Percentiles rank a stretch among this genome's conserved stretches.
These are phyloP conservation scores for Melanophora roralis DNA, from an alignment of 2,888 invertebrate genomes.

Conservation along the genomic window DNA sequence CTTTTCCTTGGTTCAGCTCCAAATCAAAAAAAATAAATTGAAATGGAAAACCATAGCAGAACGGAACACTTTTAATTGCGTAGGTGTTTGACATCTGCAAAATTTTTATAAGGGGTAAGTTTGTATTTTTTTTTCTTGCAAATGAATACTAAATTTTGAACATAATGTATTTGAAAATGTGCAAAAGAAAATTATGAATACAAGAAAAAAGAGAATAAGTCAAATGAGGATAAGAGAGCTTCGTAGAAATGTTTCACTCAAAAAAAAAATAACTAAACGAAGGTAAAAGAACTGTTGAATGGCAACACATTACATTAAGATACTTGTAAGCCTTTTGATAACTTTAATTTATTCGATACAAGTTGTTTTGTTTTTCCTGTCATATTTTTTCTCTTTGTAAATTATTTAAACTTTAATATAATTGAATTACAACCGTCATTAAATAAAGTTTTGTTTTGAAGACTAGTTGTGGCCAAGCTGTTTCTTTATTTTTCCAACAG, in stretches of 20 bases:
- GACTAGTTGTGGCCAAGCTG: too few species aligned
- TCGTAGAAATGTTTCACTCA: background rate
- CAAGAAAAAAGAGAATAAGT: background rate
- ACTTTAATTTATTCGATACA: too few species aligned
- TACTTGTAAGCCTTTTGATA: too few species aligned
- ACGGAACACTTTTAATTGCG: slow-evolving; percentile 56
- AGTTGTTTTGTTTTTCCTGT: too few species aligned
- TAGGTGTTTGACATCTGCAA: slow-evolving; percentile 63
- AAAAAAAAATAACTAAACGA: background rate
- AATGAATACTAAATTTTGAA: background rate
- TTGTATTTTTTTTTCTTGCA: background rate
- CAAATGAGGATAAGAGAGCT: background rate
- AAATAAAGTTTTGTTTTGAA: too few species aligned
- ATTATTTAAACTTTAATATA: too few species aligned
- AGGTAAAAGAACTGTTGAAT: too few species aligned
- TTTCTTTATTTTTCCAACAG: too few species aligned
- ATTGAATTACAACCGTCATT: too few species aligned
- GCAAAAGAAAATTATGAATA: background rate
- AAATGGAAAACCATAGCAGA: slow-evolving; percentile 37
- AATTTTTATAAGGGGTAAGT: slow-evolving; percentile 60
- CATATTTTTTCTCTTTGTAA: too few species aligned
- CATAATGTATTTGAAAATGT: background rate
- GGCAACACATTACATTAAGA: too few species aligned
- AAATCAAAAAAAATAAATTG: slow-evolving; percentile 46
- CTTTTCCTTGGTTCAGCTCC: slow-evolving; percentile 40